Evolutionary conservation across 2,888 invertebrate species (phyloP), one percentile per base, ranked within the genome.

Genomic region (Tanypteryx hageni): DNA sequence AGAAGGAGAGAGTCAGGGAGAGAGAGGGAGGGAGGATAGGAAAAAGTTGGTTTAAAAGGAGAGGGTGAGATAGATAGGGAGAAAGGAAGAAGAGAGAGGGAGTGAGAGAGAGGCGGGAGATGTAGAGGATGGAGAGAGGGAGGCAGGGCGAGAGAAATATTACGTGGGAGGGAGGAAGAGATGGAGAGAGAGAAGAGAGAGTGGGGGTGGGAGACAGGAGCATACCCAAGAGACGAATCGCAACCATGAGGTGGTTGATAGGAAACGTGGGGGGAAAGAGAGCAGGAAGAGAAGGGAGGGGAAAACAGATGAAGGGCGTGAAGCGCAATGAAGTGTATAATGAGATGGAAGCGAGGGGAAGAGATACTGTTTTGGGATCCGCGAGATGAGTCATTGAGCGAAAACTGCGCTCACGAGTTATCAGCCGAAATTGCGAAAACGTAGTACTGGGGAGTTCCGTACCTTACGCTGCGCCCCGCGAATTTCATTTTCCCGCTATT

Each of bases 281-380:
- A 7, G 64, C 10, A 16, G 64, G 64, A n/a, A n/a, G 83, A 11
- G 11, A 83, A 56, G 83, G 83, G 83, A 83, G 56, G 18, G 83
- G 31, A 22, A 44, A 44, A 89, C 64, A 89, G 89, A 89, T 89
- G 89, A 89, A 44, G 89, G 16, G 89, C 61, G 89, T 64, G 61
- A 22, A 27, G 57, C 86, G 86, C 86, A 44, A 89, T 89, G 89
- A 89, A 89, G 89, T 89, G 89, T 64, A 64, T 89, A 89, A 89
- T 89, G 31, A 89, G 89, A 64, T 89, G 89, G 64, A 18, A n/a
- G 31, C 18, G 64, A 64, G 68, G 64, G 64, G 89, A 89, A 44
- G 76, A 89, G 64, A 89, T 89, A 68, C 76, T 76, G 76, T 76
- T 76, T 76, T 76, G 44, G 44, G 44, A 44, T 44, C 27, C 59